These are phyloP conservation scores for Lasioglossum morio DNA, from an alignment of 2,888 invertebrate genomes.

Conservation along the genomic window DNA sequence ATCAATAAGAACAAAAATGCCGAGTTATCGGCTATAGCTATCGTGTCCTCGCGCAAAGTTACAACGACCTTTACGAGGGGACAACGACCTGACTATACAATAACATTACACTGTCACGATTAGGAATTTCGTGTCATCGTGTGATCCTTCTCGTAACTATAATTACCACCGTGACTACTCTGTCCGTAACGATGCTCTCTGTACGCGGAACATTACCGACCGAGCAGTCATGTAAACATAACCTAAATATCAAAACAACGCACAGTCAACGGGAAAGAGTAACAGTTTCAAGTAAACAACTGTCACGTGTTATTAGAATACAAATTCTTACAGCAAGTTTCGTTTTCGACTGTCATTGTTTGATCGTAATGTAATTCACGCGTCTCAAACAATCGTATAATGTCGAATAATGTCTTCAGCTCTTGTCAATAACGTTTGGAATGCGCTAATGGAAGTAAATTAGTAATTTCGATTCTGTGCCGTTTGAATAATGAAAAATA, in stretches of 20 bases:
- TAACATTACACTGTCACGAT: constrained; percentile 57
- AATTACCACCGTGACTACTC: constrained; percentile 21
- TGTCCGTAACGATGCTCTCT: constrained; percentile 34
- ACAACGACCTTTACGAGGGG: constrained; percentile 66
- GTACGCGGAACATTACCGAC: constrained; percentile 29
- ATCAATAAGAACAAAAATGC: constrained; percentile 51
- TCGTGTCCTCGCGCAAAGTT: constrained; percentile 56
- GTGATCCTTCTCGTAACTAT: constrained; percentile 41
- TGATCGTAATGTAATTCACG: neutral
- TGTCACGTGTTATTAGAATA: neutral
- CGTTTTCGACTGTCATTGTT: neutral
- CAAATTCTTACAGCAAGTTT: neutral
- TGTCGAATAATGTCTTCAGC: neutral
- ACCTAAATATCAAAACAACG: constrained; percentile 30
- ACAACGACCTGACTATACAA: constrained; percentile 69
- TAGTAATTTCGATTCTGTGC: no score
- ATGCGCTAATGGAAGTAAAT: neutral
- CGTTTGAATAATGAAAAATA: neutral
- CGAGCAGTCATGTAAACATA: constrained; percentile 19
- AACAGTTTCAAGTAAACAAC: neutral
- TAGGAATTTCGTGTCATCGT: constrained; percentile 45
- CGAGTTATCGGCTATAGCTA: constrained; percentile 52
- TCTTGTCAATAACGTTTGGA: neutral
- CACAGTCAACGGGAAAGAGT: neutral
- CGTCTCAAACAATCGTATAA: neutral